Evolutionary conservation across 2,888 invertebrate species (phyloP).

Genomic region (Opisthograptis luteolata): DNA sequence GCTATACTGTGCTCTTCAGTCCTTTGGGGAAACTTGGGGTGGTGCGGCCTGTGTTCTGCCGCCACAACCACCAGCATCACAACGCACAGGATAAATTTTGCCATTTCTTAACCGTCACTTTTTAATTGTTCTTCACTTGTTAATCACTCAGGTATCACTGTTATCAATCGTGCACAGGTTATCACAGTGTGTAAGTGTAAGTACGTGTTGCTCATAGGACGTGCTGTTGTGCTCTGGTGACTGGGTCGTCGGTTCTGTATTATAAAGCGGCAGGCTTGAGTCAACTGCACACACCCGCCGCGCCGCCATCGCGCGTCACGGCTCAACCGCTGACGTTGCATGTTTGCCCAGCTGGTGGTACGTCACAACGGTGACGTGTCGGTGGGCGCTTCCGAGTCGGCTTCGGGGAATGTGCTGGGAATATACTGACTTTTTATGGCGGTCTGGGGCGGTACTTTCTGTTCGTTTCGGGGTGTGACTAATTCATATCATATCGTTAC

Average conservation of each 20-base stretch:
- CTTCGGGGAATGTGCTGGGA: constrained; percentile 40
- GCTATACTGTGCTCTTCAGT: constrained; percentile 45
- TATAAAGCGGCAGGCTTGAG: constrained; percentile 64
- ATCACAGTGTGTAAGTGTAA: constrained; percentile 29
- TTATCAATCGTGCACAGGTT: constrained; percentile 20
- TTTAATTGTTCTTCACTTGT: constrained; percentile 10
- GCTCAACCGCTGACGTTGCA: constrained; percentile 45
- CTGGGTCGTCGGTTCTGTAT: constrained; percentile 55
- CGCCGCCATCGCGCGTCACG: constrained; percentile 51
- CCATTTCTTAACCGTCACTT: constrained; percentile 51
- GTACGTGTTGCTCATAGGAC: constrained; percentile 64
- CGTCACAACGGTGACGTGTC: constrained; percentile 46
- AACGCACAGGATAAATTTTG: constrained; percentile 62
- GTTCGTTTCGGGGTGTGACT: not conserved
- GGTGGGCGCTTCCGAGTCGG: constrained; percentile 9
- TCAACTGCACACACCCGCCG: constrained; percentile 51
- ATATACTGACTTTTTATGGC: constrained; percentile 22
- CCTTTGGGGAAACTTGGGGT: constrained; percentile 65
- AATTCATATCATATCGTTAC: constrained; percentile 3
- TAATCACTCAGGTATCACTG: constrained; percentile 46
- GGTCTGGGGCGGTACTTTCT: constrained; percentile 4
- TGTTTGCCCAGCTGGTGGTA: constrained; percentile 54
- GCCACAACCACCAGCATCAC: constrained; percentile 59
- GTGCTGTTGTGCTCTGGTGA: constrained; percentile 65
- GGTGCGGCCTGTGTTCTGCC: constrained; percentile 59